phyloP scores from a whole-genome alignment of 2,113 vertebrate genomes.

The Platysteira castanea region DNA sequence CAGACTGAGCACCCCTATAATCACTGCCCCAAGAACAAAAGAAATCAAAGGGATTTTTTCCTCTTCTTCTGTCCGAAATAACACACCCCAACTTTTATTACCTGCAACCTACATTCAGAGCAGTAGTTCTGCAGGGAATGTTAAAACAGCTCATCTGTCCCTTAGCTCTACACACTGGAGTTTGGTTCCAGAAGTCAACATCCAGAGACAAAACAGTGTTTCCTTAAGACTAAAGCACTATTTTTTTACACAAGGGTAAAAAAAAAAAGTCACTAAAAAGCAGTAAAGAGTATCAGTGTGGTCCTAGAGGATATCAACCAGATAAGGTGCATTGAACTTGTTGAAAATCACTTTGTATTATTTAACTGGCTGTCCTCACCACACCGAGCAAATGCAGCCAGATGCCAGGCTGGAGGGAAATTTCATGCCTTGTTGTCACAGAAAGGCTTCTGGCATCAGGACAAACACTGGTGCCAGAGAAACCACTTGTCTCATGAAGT shows the following conservation, averaged over 20 bases:
- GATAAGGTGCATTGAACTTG: not conserved
- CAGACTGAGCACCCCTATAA: not conserved
- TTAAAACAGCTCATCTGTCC: not conserved
- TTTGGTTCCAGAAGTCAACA: not conserved
- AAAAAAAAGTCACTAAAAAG: not conserved
- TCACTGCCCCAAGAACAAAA: not conserved
- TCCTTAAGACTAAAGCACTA: not conserved
- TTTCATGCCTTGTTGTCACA: conserved; percentile 17
- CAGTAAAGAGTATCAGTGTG: not conserved
- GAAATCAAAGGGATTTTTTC: not conserved
- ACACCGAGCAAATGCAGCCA: not conserved
- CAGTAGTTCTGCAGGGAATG: not conserved
- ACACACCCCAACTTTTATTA: not conserved
- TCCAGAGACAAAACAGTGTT: not conserved
- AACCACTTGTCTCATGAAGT: not conserved
- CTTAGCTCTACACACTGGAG: not conserved
- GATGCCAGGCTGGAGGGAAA: not conserved
- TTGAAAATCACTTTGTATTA: not conserved
- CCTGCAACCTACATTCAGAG: not conserved
- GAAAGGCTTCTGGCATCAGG: not conserved
- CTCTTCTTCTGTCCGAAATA: not conserved
- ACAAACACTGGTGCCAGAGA: not conserved
- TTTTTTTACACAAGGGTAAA: rapidly evolving
- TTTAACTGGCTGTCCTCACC: not conserved
- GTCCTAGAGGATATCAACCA: not conserved